Percentiles rank a stretch among this genome's conserved stretches.
Evolutionary conservation across 1,140 invertebrate species (phyloP).

Genomic region (Zaprionus tsacasi): DNA sequence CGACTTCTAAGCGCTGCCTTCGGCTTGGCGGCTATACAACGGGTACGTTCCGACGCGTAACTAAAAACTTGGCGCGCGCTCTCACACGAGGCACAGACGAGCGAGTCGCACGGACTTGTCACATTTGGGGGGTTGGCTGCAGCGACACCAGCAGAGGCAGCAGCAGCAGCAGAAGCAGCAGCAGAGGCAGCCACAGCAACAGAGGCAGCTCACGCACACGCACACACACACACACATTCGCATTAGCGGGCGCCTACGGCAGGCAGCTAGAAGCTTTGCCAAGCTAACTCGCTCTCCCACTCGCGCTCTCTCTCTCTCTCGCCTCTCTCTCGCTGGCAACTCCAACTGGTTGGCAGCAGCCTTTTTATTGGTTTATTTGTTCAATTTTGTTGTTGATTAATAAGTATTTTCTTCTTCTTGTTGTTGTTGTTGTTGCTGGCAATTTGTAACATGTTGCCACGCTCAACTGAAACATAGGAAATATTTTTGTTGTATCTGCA

Average conservation of each 20-base stretch:
- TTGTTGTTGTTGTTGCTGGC: conserved; percentile 28
- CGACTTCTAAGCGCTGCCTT: conserved; percentile 72
- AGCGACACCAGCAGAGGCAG: conserved; percentile 46
- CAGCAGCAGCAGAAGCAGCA: conserved; percentile 18
- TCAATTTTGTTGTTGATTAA: conserved; percentile 42
- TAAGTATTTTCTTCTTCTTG: conserved; percentile 33
- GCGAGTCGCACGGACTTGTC: conserved; percentile 61
- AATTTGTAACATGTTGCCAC: conserved; percentile 46
- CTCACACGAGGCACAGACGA: conserved; percentile 72
- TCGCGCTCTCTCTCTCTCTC: background rate
- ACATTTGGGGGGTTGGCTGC: conserved; percentile 47
- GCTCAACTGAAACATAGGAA: conserved; percentile 46
- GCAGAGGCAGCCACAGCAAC: background rate
- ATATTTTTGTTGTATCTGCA: conserved; percentile 14
- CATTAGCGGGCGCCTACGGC: background rate
- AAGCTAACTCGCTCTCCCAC: conserved; percentile 18
- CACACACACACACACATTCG: conserved; percentile 6
- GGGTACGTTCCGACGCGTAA: conserved; percentile 80
- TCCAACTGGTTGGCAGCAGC: conserved; percentile 34
- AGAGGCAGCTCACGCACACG: background rate
- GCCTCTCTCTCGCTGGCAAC: background rate
- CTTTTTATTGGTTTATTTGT: conserved; percentile 55
- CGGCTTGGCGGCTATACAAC: conserved; percentile 70
- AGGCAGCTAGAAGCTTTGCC: conserved; percentile 31
- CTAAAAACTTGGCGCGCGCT: conserved; percentile 82